Base-by-base conservation (phyloP, 2,797 vertebrate species). In the Scolopax rusticola region DNA sequence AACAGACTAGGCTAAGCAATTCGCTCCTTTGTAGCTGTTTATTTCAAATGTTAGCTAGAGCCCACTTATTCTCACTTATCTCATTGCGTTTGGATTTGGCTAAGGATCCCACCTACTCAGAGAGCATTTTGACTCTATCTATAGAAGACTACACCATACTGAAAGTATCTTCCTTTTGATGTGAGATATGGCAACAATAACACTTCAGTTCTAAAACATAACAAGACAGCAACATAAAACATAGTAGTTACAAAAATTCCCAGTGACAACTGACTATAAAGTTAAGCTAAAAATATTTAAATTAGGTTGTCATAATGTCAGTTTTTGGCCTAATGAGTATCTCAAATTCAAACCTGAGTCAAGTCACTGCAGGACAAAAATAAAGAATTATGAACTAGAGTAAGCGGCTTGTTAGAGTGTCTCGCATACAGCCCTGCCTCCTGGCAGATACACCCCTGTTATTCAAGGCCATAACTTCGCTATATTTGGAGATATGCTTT, bases 21-120 rank as follows among this genome's bases (percentile, higher is more conserved):
- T 82, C 84, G 41, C 51, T 96, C 81, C 94, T 89, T 94, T 79
- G n/a, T 80, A 91, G 87, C 82, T 95, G 90, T 90, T 97, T 96
- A 97, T 94, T 96, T 95, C 92, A 96, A 90, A 95, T 38, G 84
- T 77, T 95, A 93, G 78, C 84, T 93, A 67, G 30, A 88, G 89
- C 96, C 93, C 84, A 94, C 93, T 95, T 94, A 47, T 91, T 96
- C 93, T 91, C 95, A 93, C 93, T 96, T 96, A 96, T 15, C 93
- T 95, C 96, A 95, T 28, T 83, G 88, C 80, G 80, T 92, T 95
- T 90, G 59, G 85, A 97, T 96, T 87, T 94, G 74, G 87, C 64
- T 84, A 93, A 95, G 88, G 75, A 94, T 89, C 75, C 86, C 91
- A 82, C 96, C 96, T 92, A 96, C 95, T 95, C 91, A 69, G 93